Base-by-base conservation (phyloP, 1,140 invertebrate genomes). In the Bombus pyrosoma region DNA sequence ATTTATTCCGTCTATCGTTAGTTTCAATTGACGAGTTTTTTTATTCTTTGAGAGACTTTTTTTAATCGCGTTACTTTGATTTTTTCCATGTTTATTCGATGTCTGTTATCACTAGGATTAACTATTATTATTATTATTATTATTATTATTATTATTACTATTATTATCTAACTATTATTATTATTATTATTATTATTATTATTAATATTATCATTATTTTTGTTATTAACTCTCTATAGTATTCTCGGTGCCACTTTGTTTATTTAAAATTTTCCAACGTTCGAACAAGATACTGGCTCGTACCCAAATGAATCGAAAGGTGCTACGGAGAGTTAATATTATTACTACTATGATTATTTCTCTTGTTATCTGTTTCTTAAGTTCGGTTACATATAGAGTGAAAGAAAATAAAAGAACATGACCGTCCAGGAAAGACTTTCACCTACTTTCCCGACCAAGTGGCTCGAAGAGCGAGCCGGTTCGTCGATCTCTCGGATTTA, bases 371-470 rank as follows among this genome's bases (percentile, higher is more conserved):
- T 62, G n/a, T 32, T 13, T n/a, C 59, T 39, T 32, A 2, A n/a
- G 8, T n/a, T 59, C 72, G 57, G 62, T 47, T 82, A 74, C 72
- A 37, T 10, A n/a, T 74, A 64, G 39, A 43, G 39, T n/a, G 15
- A 39, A 66, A 76, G 9, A 64, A 32, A 43, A 74, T 80, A 73
- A 89, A 89, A 86, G 75, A 90, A 90, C 82, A 89, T 74, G 81
- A 90, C 89, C 89, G 89, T 90, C 89, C 89, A 90, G 89, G 85
- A 90, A 89, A 90, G 83, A 81, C 88, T 90, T 86, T 85, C 80
- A 87, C 62, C 81, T 77, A 85, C 86, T 90, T 89, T 87, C 89
- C 86, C 88, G 89, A 90, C 88, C 89, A 90, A 90, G 32, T n/a
- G 86, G 76, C 83, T 76, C 53, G 9, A 88, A 66, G 75, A 88